phyloP scores from a whole-genome alignment of 2,113 vertebrate genomes.

The Misgurnus mizolepis region DNA sequence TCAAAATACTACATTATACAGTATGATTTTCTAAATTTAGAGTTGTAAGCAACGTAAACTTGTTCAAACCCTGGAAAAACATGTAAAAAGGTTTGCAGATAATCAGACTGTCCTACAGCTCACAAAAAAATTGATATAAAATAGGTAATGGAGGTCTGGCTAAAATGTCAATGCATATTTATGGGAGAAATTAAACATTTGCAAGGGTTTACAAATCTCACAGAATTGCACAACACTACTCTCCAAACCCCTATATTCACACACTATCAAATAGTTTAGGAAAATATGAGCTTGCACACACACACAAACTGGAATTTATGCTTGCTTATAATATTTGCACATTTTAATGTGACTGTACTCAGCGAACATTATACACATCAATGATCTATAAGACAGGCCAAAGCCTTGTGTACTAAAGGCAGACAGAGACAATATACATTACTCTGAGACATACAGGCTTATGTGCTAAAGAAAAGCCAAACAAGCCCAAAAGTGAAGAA shows the following conservation, averaged over 20 bases:
- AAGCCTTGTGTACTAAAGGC: neutral
- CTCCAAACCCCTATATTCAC: neutral
- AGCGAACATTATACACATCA: neutral
- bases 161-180: neutral
- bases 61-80: neutral
- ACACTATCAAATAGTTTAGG: neutral
- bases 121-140: neutral
- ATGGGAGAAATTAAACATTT: neutral
- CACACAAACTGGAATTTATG: neutral
- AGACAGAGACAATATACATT: neutral
- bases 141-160: neutral
- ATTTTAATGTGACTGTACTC: neutral
- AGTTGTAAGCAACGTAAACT: too few species aligned
- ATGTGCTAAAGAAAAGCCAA: neutral
- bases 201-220: neutral
- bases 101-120: too few species aligned
- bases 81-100: neutral
- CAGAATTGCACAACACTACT: slow-evolving; percentile 3
- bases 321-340: neutral
- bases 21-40: too few species aligned
- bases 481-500: neutral
- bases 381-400: neutral
- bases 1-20: too few species aligned
- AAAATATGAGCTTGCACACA: neutral
- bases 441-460: neutral